A percentile compares a stretch with the other conserved stretches of the same genome.
phyloP scores from a whole-genome alignment of 2,888 invertebrate genomes.

The Nezara viridula region DNA sequence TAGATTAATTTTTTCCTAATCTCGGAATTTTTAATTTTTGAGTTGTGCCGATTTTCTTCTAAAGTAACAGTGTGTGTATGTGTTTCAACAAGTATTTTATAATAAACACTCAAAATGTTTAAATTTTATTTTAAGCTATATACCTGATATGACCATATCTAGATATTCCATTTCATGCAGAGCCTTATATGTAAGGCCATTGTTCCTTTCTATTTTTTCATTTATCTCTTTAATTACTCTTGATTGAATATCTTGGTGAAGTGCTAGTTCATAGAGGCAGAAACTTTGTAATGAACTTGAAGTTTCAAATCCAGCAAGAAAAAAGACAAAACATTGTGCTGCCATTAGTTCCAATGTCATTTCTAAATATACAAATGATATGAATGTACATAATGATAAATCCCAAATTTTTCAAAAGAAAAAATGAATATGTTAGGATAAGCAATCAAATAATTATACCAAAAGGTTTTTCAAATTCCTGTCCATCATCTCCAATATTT shows the following conservation, averaged over 20 bases:
- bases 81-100: too few relatives aligned
- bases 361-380: constrained; percentile 68
- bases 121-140: background rate
- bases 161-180: constrained; percentile 72
- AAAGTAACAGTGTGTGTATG: too few relatives aligned
- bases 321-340: constrained; percentile 71
- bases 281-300: constrained; percentile 74
- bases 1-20: too few relatives aligned
- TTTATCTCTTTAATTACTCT: constrained; percentile 71
- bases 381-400: background rate
- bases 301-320: constrained; percentile 73
- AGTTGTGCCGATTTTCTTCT: too few relatives aligned
- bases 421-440: too few relatives aligned
- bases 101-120: too few relatives aligned
- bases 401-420: background rate
- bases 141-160: constrained; percentile 72
- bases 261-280: constrained; percentile 73
- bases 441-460: background rate
- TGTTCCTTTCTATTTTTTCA: constrained; percentile 69
- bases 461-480: constrained; percentile 64
- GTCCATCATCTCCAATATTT: constrained; percentile 64
- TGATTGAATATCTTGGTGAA: constrained; percentile 71
- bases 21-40: too few relatives aligned
- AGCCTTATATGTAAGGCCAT: constrained; percentile 71
- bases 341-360: constrained; percentile 70